These are phyloP conservation scores for Sorex fumeus DNA, from an alignment of 2,113 vertebrate genomes.

Conservation along the genomic window DNA sequence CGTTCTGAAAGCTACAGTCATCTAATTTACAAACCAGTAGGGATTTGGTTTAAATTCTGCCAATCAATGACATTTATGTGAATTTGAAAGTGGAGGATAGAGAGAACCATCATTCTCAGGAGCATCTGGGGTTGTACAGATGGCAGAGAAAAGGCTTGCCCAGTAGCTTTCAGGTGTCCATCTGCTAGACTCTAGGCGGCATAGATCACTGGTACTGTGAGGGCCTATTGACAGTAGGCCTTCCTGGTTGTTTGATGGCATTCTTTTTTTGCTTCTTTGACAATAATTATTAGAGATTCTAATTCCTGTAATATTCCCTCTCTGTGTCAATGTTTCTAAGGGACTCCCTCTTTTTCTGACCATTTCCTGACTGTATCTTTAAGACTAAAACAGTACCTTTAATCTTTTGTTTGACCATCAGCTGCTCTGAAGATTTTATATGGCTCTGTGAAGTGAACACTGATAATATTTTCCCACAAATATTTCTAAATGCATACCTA, in stretches of 20 bases:
- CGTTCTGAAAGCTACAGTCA: constrained; percentile 8
- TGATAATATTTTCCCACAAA: neutral
- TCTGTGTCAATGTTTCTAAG: neutral
- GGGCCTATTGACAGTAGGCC: neutral
- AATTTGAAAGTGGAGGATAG: neutral
- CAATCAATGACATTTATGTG: constrained; percentile 18
- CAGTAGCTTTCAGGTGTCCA: neutral
- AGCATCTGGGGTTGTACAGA: constrained; percentile 62
- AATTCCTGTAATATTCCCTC: neutral
- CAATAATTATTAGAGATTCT: neutral
- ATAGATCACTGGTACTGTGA: no score
- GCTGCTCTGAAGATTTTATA: neutral
- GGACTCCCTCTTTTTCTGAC: constrained; percentile 7
- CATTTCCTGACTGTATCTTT: constrained; percentile 4
- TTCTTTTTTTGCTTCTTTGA: neutral
- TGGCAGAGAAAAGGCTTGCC: neutral
- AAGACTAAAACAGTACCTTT: neutral
- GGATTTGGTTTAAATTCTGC: constrained; percentile 41
- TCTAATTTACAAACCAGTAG: neutral
- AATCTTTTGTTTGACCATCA: neutral
- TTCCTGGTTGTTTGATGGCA: neutral
- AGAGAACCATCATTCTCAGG: neutral
- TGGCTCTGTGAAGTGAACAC: neutral
- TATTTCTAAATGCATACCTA: neutral
- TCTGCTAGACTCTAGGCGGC: neutral